Evolutionary conservation across 2,888 invertebrate genomes (phyloP).

Genomic region (Brachypalpus laphriformis): DNA sequence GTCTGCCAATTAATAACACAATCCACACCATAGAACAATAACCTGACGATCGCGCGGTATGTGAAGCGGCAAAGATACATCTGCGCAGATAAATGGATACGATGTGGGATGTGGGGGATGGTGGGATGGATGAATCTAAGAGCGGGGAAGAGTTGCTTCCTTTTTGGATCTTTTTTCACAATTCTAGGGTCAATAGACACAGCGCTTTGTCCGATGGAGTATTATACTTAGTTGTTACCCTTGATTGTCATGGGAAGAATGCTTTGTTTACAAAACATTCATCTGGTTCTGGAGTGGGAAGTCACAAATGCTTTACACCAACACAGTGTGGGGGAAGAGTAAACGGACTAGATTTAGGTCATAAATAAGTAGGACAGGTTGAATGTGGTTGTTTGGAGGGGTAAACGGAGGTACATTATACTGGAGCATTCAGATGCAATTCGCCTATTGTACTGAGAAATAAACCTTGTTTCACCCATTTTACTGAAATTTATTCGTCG

Average conservation of each 20-base stretch:
- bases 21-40: constrained; percentile 64
- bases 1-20: constrained; percentile 66
- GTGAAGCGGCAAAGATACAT: constrained; percentile 32
- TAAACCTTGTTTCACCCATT: too few relatives aligned
- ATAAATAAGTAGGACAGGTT: too few relatives aligned
- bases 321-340: constrained; percentile 1
- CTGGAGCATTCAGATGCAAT: too few relatives aligned
- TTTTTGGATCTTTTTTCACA: not conserved
- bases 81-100: not conserved
- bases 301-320: constrained; percentile 5
- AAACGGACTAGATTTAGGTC: not conserved
- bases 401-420: too few relatives aligned
- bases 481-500: too few relatives aligned
- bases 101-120: not conserved
- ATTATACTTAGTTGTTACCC: not conserved
- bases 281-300: constrained; percentile 16
- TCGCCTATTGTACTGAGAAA: too few relatives aligned
- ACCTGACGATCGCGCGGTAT: constrained; percentile 45
- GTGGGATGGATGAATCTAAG: not conserved
- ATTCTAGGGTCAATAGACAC: constrained; percentile 27
- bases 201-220: constrained; percentile 28
- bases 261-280: constrained; percentile 63
- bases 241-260: constrained; percentile 5
- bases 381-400: too few relatives aligned
- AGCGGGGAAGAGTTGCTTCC: not conserved